These are phyloP conservation scores for Bradypus variegatus DNA, from an alignment of 2,797 vertebrate species.

Conservation along the genomic window DNA sequence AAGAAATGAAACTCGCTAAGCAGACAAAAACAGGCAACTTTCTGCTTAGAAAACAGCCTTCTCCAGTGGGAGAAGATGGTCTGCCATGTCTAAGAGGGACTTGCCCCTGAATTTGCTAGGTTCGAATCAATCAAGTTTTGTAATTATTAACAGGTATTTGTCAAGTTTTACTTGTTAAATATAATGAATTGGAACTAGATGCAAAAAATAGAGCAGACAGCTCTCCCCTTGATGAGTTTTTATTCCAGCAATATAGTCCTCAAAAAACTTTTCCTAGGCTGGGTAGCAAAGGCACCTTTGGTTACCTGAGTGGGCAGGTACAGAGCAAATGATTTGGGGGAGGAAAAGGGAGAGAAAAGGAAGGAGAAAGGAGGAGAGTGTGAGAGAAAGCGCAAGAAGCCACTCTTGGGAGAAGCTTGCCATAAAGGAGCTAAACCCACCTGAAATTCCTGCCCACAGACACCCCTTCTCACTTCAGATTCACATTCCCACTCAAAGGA, in stretches of 20 bases:
- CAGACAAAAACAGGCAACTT: conserved; percentile 76
- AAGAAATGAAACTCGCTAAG: conserved; percentile 79
- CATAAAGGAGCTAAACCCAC: conserved; percentile 62
- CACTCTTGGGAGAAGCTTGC: conserved; percentile 56
- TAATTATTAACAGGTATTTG: conserved; percentile 77
- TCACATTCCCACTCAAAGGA: conserved; percentile 56
- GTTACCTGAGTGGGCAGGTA: conserved; percentile 81
- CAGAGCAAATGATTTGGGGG: conserved; percentile 3
- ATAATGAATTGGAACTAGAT: conserved; percentile 52
- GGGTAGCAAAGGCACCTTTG: conserved; percentile 64
- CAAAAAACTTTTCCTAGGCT: conserved; percentile 69
- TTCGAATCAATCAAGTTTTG: conserved; percentile 62
- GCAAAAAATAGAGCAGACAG: conserved; percentile 34
- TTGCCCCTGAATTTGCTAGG: conserved; percentile 58
- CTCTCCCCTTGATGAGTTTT: conserved; percentile 47
- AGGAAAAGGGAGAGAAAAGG: background rate
- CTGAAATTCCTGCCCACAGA: conserved; percentile 59
- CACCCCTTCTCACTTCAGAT: conserved; percentile 61
- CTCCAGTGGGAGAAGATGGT: conserved; percentile 59
- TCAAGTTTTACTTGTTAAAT: conserved; percentile 73
- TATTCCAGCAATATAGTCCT: conserved; percentile 49
- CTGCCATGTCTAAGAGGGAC: conserved; percentile 55
- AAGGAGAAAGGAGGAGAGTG: background rate
- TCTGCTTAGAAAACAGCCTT: conserved; percentile 74
- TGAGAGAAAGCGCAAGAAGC: conserved; percentile 37